These are phyloP conservation scores for Sebastes dallii DNA, from an alignment of 2,797 vertebrate genomes.

Conservation along the genomic window DNA sequence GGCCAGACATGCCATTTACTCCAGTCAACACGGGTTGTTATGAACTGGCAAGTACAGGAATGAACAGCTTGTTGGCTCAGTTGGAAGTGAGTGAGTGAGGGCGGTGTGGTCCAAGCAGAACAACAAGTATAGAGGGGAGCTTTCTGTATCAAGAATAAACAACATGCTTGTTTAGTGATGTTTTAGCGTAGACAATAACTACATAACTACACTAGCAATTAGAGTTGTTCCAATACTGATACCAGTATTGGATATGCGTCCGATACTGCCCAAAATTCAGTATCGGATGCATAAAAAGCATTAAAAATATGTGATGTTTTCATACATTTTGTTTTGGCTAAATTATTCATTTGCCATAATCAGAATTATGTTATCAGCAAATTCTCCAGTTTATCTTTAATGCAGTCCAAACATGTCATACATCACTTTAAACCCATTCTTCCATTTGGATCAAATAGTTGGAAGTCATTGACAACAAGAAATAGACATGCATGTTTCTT, in stretches of 20 bases:
- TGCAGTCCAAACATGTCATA: neutral
- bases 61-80: slow-evolving; percentile 55
- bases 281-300: no score
- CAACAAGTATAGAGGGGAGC: neutral
- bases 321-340: neutral
- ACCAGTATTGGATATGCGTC: no score
- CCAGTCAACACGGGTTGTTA: slow-evolving; percentile 27
- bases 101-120: neutral
- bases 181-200: neutral
- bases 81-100: slow-evolving; percentile 14
- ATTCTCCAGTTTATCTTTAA: neutral
- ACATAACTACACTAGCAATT: neutral
- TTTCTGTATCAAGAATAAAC: neutral
- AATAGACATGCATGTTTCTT: neutral
- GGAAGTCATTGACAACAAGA: neutral
- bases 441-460: neutral
- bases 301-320: neutral
- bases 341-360: neutral
- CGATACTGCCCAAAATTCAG: no score
- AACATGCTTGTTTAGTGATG: neutral
- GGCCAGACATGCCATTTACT: slow-evolving; percentile 22
- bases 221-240: no score
- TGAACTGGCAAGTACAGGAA: slow-evolving; percentile 31
- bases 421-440: neutral
- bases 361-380: neutral